phyloP scores from a whole-genome alignment of 1,140 invertebrate species.

The Bombus sylvicola region DNA sequence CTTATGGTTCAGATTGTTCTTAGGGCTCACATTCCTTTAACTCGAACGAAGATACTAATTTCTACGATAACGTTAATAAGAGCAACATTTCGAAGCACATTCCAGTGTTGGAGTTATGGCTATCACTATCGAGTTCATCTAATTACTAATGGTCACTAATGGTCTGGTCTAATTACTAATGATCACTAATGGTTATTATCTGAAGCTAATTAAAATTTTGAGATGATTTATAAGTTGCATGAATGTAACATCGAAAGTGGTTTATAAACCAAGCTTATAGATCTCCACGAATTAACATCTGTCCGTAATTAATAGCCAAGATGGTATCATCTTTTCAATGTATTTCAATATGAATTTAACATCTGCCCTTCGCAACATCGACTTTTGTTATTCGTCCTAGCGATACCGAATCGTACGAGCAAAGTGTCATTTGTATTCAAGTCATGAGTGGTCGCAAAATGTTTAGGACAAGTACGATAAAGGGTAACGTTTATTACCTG shows the following conservation, averaged over 20 bases:
- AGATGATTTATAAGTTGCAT: background rate
- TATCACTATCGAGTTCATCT: background rate
- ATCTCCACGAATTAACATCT: background rate
- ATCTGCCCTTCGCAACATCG: slow-evolving; percentile 11
- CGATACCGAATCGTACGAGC: slow-evolving; percentile 37
- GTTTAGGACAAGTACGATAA: slow-evolving; percentile 60
- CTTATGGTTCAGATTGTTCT: background rate
- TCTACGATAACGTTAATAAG: background rate
- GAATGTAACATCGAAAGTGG: background rate
- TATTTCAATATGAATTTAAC: background rate
- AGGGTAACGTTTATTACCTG: slow-evolving; percentile 67
- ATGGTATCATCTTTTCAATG: background rate
- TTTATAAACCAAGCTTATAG: background rate
- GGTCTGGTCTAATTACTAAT: background rate
- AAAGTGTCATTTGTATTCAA: slow-evolving; percentile 60
- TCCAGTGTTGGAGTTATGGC: background rate
- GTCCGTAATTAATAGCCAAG: background rate
- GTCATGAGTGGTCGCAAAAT: slow-evolving; percentile 49
- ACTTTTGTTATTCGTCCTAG: slow-evolving; percentile 39
- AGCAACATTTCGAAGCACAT: background rate
- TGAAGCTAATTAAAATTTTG: background rate
- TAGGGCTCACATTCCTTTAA: background rate
- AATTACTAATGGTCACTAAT: slow-evolving; percentile 8
- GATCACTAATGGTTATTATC: background rate
- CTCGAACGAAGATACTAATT: background rate